Conservation (phyloP, 2,797 vertebrate genomes). For the Poecilia gillii region DNA sequence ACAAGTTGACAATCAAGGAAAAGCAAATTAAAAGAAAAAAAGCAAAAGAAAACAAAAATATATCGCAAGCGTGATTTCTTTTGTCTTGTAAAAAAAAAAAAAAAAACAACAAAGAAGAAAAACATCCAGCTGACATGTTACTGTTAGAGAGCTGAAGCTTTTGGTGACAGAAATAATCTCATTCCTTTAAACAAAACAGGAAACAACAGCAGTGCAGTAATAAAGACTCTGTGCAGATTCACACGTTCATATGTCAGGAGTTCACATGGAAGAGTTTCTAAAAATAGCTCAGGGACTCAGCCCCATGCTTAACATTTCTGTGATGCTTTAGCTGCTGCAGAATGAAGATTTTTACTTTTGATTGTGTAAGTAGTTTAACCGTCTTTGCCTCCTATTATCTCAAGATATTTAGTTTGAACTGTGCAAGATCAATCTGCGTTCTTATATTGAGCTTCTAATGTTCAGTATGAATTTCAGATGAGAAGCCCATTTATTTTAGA, state of each 20-base stretch:
- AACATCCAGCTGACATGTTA: background rate
- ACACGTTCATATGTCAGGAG: constrained; percentile 30
- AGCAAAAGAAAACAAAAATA: constrained; percentile 17
- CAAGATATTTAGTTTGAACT: constrained; percentile 19
- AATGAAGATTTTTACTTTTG: constrained; percentile 39
- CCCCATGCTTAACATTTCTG: background rate
- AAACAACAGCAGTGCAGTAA: constrained; percentile 33
- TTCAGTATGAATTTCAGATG: background rate
- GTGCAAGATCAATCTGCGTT: background rate
- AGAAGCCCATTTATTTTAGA: background rate
- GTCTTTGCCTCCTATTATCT: constrained; percentile 28
- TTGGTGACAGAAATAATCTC: constrained; percentile 8
- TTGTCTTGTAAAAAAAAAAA: background rate
- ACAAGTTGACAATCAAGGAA: background rate
- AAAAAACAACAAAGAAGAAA: background rate
- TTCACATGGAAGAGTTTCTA: constrained; percentile 30
- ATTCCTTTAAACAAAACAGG: constrained; percentile 16
- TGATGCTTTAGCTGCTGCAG: constrained; percentile 3
- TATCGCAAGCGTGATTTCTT: constrained; percentile 15
- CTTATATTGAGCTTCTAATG: background rate
- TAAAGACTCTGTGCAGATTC: constrained; percentile 19
- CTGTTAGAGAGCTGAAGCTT: constrained; percentile 7
- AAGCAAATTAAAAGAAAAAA: background rate
- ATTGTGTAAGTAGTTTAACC: background rate
- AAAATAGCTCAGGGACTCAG: constrained; percentile 41